These are phyloP conservation scores for Bothrops jararaca DNA, from an alignment of 2,113 vertebrate genomes.

Conservation along the genomic window DNA sequence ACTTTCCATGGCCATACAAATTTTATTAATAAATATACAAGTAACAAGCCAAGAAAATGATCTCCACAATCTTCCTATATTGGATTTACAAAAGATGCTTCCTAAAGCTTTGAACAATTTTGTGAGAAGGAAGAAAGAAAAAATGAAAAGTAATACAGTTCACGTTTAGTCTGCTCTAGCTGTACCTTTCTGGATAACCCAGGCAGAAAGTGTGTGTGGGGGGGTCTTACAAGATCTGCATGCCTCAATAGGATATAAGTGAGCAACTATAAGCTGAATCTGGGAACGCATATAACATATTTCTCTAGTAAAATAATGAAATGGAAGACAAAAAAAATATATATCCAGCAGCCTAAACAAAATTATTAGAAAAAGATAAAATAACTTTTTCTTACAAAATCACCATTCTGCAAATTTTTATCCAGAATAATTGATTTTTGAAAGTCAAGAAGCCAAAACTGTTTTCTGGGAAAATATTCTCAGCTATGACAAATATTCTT, in stretches of 20 bases:
- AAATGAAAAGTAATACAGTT: background rate
- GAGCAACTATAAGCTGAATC: background rate
- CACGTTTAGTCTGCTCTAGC: background rate
- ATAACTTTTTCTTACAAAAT: background rate
- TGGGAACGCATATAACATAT: background rate
- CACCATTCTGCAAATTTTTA: background rate
- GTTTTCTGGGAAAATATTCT: conserved; percentile 47
- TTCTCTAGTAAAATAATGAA: background rate
- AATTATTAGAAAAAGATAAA: background rate
- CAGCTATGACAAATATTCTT: conserved; percentile 40
- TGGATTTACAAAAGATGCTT: background rate
- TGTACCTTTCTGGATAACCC: background rate
- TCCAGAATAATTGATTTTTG: conserved; percentile 22
- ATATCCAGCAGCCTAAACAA: background rate
- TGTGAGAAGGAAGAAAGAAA: background rate
- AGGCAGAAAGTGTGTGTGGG: background rate
- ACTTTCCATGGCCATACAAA: background rate
- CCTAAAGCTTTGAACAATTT: background rate
- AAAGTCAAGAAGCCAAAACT: conserved; percentile 35
- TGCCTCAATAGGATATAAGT: background rate
- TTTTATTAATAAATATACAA: background rate
- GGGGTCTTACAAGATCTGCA: background rate
- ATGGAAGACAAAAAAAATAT: background rate
- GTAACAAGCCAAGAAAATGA: background rate
- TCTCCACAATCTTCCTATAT: background rate